Percentiles rank a stretch among this genome's conserved stretches.
Conservation (phyloP, 2,888 invertebrate species). For the Temnothorax rugatulus region DNA sequence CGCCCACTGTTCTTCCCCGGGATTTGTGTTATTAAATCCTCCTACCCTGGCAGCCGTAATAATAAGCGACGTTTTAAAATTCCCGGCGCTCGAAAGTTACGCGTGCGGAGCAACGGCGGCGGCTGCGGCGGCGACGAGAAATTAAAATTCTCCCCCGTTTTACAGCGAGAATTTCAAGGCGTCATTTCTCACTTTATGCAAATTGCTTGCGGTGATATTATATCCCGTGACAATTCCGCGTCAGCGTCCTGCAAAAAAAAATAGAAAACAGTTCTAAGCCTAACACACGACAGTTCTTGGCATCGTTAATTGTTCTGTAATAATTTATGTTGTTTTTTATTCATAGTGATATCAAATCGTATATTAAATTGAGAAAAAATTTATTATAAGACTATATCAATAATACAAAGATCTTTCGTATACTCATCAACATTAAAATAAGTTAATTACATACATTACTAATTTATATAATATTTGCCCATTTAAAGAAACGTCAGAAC, state of each 20-base stretch:
- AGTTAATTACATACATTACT: neutral
- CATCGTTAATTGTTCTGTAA: neutral
- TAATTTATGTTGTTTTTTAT: neutral
- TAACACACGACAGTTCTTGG: neutral
- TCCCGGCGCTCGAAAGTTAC: conserved; percentile 20
- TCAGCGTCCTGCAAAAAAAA: neutral
- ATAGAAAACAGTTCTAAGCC: neutral
- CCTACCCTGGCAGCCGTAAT: neutral
- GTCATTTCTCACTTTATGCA: conserved; percentile 50
- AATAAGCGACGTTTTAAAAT: conserved; percentile 36
- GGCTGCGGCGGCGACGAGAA: neutral
- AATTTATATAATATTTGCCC: neutral
- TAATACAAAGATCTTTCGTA: neutral
- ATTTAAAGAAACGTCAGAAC: neutral
- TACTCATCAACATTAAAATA: neutral
- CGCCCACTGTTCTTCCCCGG: neutral
- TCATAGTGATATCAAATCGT: neutral
- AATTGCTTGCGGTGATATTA: conserved; percentile 26
- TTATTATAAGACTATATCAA: neutral
- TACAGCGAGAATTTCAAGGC: conserved; percentile 32
- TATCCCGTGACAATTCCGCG: neutral
- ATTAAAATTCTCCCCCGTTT: conserved; percentile 38
- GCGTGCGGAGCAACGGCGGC: conserved; percentile 7
- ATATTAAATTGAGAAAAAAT: neutral
- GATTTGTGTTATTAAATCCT: conserved; percentile 34